Conservation (phyloP, 2,888 invertebrate species). For the Hedya salicella region DNA sequence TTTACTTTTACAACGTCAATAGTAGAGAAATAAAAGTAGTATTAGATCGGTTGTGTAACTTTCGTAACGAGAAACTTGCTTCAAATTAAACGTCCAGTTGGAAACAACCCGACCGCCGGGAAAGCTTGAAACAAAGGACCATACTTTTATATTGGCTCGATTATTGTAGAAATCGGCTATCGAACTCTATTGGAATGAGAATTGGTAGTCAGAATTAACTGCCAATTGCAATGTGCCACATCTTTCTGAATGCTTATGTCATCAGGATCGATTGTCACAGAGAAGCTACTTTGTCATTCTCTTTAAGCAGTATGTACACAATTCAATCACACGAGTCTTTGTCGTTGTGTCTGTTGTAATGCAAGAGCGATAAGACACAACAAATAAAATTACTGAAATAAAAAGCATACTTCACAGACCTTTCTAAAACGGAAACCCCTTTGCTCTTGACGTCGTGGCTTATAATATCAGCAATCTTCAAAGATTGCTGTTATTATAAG, state of each 20-base stretch:
- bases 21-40: neutral
- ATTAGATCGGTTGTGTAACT: slow-evolving; percentile 7
- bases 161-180: slow-evolving; percentile 26
- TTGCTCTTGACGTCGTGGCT: too few species aligned
- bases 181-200: neutral
- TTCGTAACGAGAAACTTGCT: slow-evolving; percentile 27
- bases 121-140: slow-evolving; percentile 29
- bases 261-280: too few species aligned
- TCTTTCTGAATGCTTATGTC: too few species aligned
- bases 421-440: too few species aligned
- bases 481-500: too few species aligned
- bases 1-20: slow-evolving; percentile 7
- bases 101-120: slow-evolving; percentile 17
- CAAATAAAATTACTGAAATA: slow-evolving; percentile 14
- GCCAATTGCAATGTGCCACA: too few species aligned
- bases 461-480: too few species aligned
- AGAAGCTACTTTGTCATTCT: too few species aligned
- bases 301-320: too few species aligned
- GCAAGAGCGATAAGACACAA: neutral
- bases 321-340: slow-evolving; percentile 1
- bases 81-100: slow-evolving; percentile 32
- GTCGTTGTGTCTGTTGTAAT: neutral
- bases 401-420: slow-evolving; percentile 11
- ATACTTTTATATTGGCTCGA: slow-evolving; percentile 26
- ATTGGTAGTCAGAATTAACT: neutral